Base-by-base conservation (phyloP, 2,113 vertebrate species). In the Colistium nudipinnis region DNA sequence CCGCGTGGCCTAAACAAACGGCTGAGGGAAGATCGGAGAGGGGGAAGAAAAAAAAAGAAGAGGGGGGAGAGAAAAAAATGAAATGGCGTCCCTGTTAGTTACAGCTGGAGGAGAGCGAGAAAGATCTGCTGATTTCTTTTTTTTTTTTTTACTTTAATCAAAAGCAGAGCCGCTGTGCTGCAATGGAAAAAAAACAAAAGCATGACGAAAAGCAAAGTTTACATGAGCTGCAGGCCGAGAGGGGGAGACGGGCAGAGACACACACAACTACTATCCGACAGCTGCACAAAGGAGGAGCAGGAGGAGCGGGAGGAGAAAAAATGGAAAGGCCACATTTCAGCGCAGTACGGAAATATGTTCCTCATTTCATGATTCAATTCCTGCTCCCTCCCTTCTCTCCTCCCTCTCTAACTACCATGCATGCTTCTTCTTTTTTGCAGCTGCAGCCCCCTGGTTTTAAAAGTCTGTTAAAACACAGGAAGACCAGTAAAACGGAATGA, bases 341-440 rank as follows among this genome's bases (percentile, higher is more conserved):
- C 41, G 63, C 67, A 55, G 85, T 77, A 81, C 87, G 88, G 87
- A 92, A 91, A 93, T 90, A 87, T 89, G 91, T 81, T 89, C 80
- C 89, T 92, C 90, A 88, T 92, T 91, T 93, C 87, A 92, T 90
- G 90, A 93, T 90, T 93, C 86, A 90, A 57, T 86, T 90, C 88
- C 85, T 55, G 33, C 83, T 78, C 82, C 84, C 78, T 86, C 68
- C 74, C 74, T 72, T 54, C 51, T 59, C 4, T 68, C 66, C 81
- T 78, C 79, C 76, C 78, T 73, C 69, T 56, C 68, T 76, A 71
- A 87, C 78, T 67, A 76, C 65, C 85, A 66, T 66, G 39, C 53
- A 10, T 63, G 47, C 59, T 8, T 65, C 36, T 69, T 76, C 70
- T 55, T 54, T 73, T 83, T 48, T 62, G 86, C 88, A 91, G 89